Base-by-base conservation (phyloP, 2,797 vertebrate species). In the Pelodytes ibericus region DNA sequence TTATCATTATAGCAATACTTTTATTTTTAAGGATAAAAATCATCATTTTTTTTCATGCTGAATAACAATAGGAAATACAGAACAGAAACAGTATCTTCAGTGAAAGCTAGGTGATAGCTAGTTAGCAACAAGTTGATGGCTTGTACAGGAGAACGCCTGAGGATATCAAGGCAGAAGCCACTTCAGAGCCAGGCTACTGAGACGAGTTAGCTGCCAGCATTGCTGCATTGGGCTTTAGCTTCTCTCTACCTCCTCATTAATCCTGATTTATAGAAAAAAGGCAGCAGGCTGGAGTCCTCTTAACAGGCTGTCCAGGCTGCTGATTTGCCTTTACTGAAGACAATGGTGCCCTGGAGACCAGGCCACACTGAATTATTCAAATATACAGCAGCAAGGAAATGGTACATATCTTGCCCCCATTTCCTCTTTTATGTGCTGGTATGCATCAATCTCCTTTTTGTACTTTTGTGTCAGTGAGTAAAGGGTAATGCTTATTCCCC, bases 261-360 rank as follows among this genome's bases (percentile, higher is more conserved):
- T 89, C 87, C 89, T 90, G 91, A 91, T 91, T 91, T 89, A 89
- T 87, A 80, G 88, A 84, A 81, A 60, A 69, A 81, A 84, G 86
- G 84, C 86, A 82, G 91, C 86, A 80, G 88, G 86, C 85, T 83
- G 84, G 89, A 83, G 71, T 82, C 76, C 85, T 84, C 87, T 82
- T 81, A 87, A 75, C 87, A 83, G 88, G 84, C 87, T 82, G 76
- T 80, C 85, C 89, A 81, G 89, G 90, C 88, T 90, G 88, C 92
- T 89, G 91, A 87, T 87, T 92, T 88, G 90, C 93, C 92, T 92
- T 90, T 66, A 79, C 91, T 79, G 91, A 90, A 86, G 88, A 83
- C 85, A 83, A 83, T 79, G 13, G 87, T 83, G 88, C 89, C 89
- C 87, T 61, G 36, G 85, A 85, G 88, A 87, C 66, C n/a, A 58